Evolutionary conservation across 2,888 invertebrate genomes (phyloP).

Genomic region (Parthenolecanium corni): DNA sequence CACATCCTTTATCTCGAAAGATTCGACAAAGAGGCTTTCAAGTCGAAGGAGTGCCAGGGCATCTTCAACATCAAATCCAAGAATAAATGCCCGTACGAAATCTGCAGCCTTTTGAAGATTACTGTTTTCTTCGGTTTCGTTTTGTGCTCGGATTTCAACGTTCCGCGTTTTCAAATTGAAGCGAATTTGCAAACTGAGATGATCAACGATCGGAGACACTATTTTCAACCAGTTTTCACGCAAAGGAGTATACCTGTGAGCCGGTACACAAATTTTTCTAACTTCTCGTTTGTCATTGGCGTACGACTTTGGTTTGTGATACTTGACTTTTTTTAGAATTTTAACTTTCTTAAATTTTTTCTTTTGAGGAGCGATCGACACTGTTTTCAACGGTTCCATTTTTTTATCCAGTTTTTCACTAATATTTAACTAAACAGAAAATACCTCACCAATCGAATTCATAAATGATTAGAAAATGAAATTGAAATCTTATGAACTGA

Average conservation of each 20-base stretch:
- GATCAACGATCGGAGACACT: constrained; percentile 90
- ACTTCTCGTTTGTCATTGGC: constrained; percentile 35
- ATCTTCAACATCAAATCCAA: constrained; percentile 95
- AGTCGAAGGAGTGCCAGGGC: constrained; percentile 84
- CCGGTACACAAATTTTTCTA: constrained; percentile 76
- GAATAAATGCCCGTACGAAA: constrained; percentile 91
- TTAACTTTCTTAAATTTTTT: constrained; percentile 16
- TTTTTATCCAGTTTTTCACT: no score
- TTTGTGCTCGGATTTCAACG: constrained; percentile 65
- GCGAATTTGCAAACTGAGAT: constrained; percentile 82
- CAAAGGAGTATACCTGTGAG: constrained; percentile 83
- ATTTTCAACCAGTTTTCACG: constrained; percentile 97
- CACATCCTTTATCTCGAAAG: constrained; percentile 93
- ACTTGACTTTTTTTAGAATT: not conserved
- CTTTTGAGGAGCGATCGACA: not conserved
- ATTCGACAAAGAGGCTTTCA: constrained; percentile 93
- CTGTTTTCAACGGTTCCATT: constrained; percentile 17
- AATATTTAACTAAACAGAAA: no score
- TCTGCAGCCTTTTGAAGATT: constrained; percentile 95
- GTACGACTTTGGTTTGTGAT: not conserved
- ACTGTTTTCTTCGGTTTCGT: constrained; percentile 52
- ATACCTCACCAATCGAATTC: no score
- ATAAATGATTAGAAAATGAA: no score
- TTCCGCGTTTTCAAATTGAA: constrained; percentile 85
- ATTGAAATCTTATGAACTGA: no score